Evolutionary conservation across 2,888 invertebrate species (phyloP).

Genomic region (Agrotis clavis): DNA sequence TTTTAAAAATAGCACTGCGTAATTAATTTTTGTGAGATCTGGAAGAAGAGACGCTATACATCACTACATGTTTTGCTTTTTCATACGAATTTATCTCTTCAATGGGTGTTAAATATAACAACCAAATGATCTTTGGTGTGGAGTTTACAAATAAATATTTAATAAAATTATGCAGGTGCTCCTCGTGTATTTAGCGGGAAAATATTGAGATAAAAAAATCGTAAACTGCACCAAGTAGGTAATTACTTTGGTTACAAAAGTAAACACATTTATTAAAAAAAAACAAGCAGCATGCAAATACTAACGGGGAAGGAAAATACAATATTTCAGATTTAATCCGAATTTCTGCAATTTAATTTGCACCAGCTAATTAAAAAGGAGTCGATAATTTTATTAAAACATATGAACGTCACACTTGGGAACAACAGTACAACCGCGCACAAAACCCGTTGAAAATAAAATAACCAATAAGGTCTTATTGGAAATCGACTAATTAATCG

Average conservation of each 20-base stretch:
- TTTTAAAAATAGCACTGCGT: conserved; percentile 75
- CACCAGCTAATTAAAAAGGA: background rate
- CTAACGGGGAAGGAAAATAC: conserved; percentile 28
- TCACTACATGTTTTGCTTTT: conserved; percentile 52
- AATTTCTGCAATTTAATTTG: conserved; percentile 1
- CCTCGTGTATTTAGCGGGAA: background rate
- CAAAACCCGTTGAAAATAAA: conserved; percentile 39
- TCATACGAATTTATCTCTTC: conserved; percentile 36
- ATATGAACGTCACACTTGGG: background rate
- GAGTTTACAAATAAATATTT: conserved; percentile 1
- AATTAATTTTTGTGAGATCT: conserved; percentile 65
- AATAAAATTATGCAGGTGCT: conserved; percentile 9
- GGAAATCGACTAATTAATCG: conserved; percentile 63
- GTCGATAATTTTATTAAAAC: conserved; percentile 16
- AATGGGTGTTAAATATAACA: conserved; percentile 37
- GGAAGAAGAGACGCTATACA: conserved; percentile 45
- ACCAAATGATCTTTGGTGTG: background rate
- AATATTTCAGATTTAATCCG: conserved; percentile 21
- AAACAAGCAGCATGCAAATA: conserved; percentile 16
- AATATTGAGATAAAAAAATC: background rate
- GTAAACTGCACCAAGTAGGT: background rate
- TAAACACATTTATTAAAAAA: background rate
- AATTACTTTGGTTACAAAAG: no score
- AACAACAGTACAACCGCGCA: conserved; percentile 38
- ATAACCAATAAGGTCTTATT: conserved; percentile 47